phyloP scores from a whole-genome alignment of 2,888 invertebrate genomes.

The Eudemis profundana region DNA sequence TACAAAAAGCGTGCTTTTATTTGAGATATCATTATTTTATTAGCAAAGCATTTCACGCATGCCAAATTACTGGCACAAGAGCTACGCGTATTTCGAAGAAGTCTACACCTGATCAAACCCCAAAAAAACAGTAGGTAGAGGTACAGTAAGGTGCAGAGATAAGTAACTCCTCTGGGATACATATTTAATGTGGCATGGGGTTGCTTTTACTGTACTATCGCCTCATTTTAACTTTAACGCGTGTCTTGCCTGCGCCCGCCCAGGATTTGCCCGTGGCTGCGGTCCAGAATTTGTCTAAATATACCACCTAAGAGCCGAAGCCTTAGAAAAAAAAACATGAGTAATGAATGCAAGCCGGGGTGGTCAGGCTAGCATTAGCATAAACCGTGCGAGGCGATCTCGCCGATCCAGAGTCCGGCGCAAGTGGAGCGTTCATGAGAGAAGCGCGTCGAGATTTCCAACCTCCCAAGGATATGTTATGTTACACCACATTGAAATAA shows the following conservation, averaged over 20 bases:
- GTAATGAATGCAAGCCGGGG: constrained; percentile 62
- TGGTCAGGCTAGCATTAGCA: constrained; percentile 75
- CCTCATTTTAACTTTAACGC: background rate
- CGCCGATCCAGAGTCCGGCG: constrained; percentile 11
- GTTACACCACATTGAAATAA: background rate
- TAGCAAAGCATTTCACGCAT: too few relatives aligned
- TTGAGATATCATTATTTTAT: too few relatives aligned
- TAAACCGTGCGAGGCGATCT: constrained; percentile 65
- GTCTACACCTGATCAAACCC: too few relatives aligned
- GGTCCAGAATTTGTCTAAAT: background rate
- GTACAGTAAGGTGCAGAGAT: too few relatives aligned
- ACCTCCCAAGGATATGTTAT: background rate
- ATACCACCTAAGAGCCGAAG: constrained; percentile 10
- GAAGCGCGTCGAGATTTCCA: background rate
- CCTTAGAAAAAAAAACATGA: constrained; percentile 31
- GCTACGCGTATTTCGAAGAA: too few relatives aligned
- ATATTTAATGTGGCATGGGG: too few relatives aligned
- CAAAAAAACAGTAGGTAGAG: too few relatives aligned
- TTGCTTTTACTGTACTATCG: too few relatives aligned
- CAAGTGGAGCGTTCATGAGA: background rate
- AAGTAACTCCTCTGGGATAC: too few relatives aligned
- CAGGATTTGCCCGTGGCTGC: background rate
- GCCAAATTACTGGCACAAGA: too few relatives aligned
- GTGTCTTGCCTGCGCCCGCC: background rate
- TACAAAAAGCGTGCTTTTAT: background rate